Conservation (phyloP, 2,888 invertebrate genomes). For the Mylabris sibirica region DNA sequence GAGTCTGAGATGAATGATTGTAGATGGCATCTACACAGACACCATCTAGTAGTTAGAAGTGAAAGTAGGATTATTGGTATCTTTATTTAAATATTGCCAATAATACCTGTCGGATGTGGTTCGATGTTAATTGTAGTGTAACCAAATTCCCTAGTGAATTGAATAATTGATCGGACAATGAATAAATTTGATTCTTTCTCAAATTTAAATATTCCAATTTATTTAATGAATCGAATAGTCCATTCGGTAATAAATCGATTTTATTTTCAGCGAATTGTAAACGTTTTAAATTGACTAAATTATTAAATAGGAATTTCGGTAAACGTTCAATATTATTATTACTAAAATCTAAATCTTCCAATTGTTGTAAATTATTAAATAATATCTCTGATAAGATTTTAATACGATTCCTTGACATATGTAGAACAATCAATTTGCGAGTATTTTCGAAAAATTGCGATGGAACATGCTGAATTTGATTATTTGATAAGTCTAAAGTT, state of each 20-base stretch:
- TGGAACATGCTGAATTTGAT: slow-evolving; percentile 68
- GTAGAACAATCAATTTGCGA: slow-evolving; percentile 68
- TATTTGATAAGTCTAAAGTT: slow-evolving; percentile 74
- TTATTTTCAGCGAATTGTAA: slow-evolving; percentile 76
- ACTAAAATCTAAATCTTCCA: slow-evolving; percentile 75
- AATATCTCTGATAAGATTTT: slow-evolving; percentile 66
- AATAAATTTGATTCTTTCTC: slow-evolving; percentile 65
- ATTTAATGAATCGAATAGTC: slow-evolving; percentile 65
- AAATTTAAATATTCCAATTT: slow-evolving; percentile 66
- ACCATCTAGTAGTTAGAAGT: neutral
- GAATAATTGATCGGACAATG: slow-evolving; percentile 63
- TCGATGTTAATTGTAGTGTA: slow-evolving; percentile 66
- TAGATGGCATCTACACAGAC: too few species aligned
- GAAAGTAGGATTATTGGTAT: neutral
- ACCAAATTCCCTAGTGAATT: slow-evolving; percentile 63
- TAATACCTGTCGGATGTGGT: slow-evolving; percentile 62
- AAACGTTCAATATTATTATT: slow-evolving; percentile 71
- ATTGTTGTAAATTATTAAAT: slow-evolving; percentile 66
- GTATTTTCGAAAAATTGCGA: slow-evolving; percentile 68
- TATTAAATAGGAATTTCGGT: slow-evolving; percentile 66
- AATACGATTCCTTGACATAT: slow-evolving; percentile 73
- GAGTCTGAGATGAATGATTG: too few species aligned
- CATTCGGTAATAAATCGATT: slow-evolving; percentile 67
- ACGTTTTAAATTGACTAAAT: slow-evolving; percentile 66
- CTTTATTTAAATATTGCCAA: neutral